Conservation (phyloP, 2,888 invertebrate genomes). For the Drosophila kuntzei region DNA sequence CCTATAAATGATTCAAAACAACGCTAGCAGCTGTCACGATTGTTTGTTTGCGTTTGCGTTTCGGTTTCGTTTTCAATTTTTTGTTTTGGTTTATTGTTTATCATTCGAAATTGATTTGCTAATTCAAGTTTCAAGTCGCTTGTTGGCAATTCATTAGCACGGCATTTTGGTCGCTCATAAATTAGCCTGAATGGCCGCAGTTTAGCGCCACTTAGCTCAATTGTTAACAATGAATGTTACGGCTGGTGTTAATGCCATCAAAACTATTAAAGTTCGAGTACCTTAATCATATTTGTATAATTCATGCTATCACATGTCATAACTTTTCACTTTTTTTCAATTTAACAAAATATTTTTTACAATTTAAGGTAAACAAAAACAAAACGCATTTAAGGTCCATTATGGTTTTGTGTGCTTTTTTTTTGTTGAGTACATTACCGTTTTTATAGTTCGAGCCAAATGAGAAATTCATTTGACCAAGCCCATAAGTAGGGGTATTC, state of each 20-base stretch:
- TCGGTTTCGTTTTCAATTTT: constrained; percentile 14
- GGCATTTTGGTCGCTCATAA: constrained; percentile 51
- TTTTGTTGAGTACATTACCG: constrained; percentile 27
- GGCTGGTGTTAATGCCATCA: constrained; percentile 16
- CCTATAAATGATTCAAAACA: constrained; percentile 36
- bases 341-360: constrained; percentile 26
- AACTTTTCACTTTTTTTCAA: constrained; percentile 1
- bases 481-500: constrained; percentile 39
- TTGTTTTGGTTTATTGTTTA: constrained; percentile 48
- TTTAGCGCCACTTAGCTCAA: constrained; percentile 67
- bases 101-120: constrained; percentile 70
- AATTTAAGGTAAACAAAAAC: constrained; percentile 26
- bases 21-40: constrained; percentile 36
- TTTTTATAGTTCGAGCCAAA: constrained; percentile 31
- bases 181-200: constrained; percentile 37
- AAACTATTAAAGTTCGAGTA: constrained; percentile 31
- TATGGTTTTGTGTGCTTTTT: constrained; percentile 20
- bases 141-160: constrained; percentile 69
- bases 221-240: constrained; percentile 32
- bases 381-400: constrained; percentile 40
- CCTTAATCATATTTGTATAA: constrained; percentile 33
- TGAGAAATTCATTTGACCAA: constrained; percentile 40
- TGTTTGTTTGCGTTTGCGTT: constrained; percentile 7
- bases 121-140: constrained; percentile 60
- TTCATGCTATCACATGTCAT: constrained; percentile 12